phyloP scores from a whole-genome alignment of 1,140 invertebrate genomes.

The Dendrolimus kikuchii region DNA sequence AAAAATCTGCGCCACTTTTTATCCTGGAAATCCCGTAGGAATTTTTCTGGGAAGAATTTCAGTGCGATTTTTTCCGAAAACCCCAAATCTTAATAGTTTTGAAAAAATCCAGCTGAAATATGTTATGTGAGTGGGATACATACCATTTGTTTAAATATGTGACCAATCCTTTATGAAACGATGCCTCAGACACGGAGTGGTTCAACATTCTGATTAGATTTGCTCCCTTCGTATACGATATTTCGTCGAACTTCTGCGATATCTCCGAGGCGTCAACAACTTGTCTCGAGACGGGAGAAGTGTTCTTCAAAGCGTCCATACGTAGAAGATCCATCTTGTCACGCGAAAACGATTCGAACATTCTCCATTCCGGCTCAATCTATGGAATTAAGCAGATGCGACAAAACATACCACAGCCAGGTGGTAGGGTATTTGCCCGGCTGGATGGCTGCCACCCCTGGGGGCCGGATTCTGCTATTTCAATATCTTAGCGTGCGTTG shows the following conservation, averaged over 20 bases:
- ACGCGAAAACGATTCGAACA: constrained; percentile 84
- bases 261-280: constrained; percentile 85
- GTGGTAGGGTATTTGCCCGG: no score
- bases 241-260: constrained; percentile 86
- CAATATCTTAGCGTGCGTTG: no score
- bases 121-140: constrained; percentile 6
- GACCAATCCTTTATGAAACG: constrained; percentile 79
- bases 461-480: no score
- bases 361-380: constrained; percentile 79
- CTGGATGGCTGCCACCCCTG: no score
- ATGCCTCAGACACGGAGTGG: constrained; percentile 79
- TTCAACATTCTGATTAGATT: constrained; percentile 88
- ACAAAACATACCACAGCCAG: no score
- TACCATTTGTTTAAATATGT: constrained; percentile 75
- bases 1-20: no score
- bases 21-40: no score
- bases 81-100: no score
- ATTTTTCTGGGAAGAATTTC: no score
- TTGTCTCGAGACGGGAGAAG: constrained; percentile 79
- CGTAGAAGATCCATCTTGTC: constrained; percentile 82
- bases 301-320: constrained; percentile 81
- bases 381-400: constrained; percentile 35
- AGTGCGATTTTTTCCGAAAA: no score
- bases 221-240: constrained; percentile 90
- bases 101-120: no score